A percentile compares a stretch with the other conserved stretches of the same genome.
These are phyloP conservation scores for Platerodrilus igneus DNA, from an alignment of 2,888 invertebrate genomes.

Conservation along the genomic window DNA sequence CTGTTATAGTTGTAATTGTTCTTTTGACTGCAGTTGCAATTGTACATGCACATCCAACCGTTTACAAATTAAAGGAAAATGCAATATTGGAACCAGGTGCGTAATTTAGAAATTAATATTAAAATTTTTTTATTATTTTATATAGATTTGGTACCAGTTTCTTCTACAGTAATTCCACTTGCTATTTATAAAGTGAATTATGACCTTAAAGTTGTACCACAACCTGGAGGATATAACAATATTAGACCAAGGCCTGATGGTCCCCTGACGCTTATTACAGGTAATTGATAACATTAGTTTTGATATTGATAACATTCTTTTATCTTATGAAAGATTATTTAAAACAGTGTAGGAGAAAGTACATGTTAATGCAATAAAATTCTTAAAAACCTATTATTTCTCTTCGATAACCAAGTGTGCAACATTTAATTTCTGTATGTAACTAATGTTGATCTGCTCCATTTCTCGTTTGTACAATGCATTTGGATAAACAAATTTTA, in stretches of 20 bases:
- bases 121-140: conserved; percentile 21
- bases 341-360: too few species aligned
- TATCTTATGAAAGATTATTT: too few species aligned
- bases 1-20: conserved; percentile 52
- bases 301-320: too few species aligned
- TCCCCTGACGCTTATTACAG: conserved; percentile 39
- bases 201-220: conserved; percentile 49
- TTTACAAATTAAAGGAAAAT: conserved; percentile 51
- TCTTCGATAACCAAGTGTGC: too few species aligned
- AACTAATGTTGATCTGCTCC: too few species aligned
- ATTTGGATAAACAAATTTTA: too few species aligned
- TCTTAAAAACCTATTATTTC: too few species aligned
- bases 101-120: conserved; percentile 6
- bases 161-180: conserved; percentile 62
- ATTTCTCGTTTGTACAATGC: too few species aligned
- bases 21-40: conserved; percentile 66
- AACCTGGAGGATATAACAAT: conserved; percentile 43
- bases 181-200: conserved; percentile 58
- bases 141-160: conserved; percentile 62
- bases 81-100: conserved; percentile 52
- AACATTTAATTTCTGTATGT: too few species aligned
- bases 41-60: conserved; percentile 46
- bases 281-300: too few species aligned
- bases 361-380: too few species aligned
- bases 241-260: conserved; percentile 37